A percentile compares a stretch with the other conserved stretches of the same genome.
phyloP scores from a whole-genome alignment of 2,113 vertebrate species.

The Prinia subflava region DNA sequence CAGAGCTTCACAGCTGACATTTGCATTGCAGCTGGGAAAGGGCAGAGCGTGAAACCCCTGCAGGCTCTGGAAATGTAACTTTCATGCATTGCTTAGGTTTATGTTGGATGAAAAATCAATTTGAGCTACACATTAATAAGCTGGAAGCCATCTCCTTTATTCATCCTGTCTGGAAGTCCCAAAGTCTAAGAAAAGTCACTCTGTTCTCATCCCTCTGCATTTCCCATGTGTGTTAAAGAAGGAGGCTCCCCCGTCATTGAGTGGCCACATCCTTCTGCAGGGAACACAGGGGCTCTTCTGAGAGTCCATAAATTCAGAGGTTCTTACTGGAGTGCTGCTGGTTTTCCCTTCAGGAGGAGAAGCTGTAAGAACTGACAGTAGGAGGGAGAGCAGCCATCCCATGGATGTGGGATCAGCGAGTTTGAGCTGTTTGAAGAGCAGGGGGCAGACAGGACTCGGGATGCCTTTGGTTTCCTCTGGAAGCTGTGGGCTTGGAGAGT shows the following conservation, averaged over 20 bases:
- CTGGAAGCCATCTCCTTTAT: neutral
- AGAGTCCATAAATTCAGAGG: neutral
- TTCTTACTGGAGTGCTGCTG: neutral
- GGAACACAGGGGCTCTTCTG: neutral
- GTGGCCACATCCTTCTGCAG: neutral
- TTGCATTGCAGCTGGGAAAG: constrained; percentile 20
- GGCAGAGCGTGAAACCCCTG: neutral
- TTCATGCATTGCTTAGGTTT: neutral
- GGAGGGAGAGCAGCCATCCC: neutral
- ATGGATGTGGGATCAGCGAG: neutral
- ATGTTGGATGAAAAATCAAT: neutral
- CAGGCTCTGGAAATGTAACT: neutral
- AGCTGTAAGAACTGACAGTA: neutral
- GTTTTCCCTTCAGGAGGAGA: neutral
- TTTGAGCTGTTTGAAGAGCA: neutral
- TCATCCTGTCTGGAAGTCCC: neutral
- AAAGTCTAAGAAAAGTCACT: neutral
- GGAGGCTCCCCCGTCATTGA: neutral
- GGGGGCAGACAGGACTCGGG: neutral
- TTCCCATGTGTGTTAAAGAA: neutral
- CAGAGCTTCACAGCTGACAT: constrained; percentile 26
- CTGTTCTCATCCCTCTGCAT: neutral
- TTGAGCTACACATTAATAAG: neutral
- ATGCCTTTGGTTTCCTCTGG: neutral
- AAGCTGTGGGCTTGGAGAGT: neutral